Evolutionary conservation across 2,113 vertebrate species (phyloP), one percentile per base, ranked within the genome.

Genomic region (Raja brachyura): DNA sequence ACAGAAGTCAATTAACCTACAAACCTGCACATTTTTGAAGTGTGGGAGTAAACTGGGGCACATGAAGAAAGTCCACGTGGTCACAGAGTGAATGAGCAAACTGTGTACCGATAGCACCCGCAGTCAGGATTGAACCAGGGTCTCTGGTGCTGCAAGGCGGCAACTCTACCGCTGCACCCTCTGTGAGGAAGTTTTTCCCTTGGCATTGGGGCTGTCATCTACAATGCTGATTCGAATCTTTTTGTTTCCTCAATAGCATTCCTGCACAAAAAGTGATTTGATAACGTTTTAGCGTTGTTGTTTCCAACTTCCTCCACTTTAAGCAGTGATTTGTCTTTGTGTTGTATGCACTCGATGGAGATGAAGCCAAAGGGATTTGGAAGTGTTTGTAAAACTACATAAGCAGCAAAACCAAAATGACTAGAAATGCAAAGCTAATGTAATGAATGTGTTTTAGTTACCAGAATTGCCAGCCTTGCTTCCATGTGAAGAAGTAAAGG

Each of bases 191-290:
- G 28, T 63, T 63, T 63, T 10, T 14, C n/a, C 56, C 83, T 63
- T 56, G 13, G 83, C n/a, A n/a, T 85, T 61, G 81, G 81, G 28
- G 28, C 59, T 88, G 59, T 63, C 28, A 16, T n/a, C 61, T 88
- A 13, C 28, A 88, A 88, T 88, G 63, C 59, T 88, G 83, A 31
- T 88, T 63, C 59, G 63, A 88, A 88, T 88, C 83, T 31, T n/a
- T 86, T 86, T 61, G 59, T 88, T 88, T 63, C 63, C 59, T 86
- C 56, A 86, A 25, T 28, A 86, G 16, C 61, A 28, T 5, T 63
- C 10, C 61, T 66, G 59, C 83, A 88, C n/a, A n/a, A n/a, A n/a
- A 86, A 31, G 83, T 88, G 59, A 63, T 63, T 86, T 63, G 59
- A 63, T 61, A 25, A 83, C 48, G 11, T 28, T 83, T 56, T 22